Conservation (phyloP, 2,888 invertebrate genomes). For the Metacarcinus magister region DNA sequence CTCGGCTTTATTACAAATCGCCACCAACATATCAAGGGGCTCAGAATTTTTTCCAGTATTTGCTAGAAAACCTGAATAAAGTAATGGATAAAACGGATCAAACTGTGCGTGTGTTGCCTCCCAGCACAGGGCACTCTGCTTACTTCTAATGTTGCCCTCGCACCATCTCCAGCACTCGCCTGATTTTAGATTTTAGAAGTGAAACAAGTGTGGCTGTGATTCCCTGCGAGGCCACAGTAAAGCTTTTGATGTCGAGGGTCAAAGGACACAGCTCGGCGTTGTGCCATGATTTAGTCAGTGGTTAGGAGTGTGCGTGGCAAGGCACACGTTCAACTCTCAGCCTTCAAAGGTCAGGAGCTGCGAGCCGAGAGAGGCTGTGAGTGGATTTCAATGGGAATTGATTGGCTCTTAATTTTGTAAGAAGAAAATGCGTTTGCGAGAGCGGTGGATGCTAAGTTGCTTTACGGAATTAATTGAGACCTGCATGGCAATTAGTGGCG, state of each 20-base stretch:
- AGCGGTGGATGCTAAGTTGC: background rate
- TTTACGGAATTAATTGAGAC: background rate
- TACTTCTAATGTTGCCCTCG: too few relatives aligned
- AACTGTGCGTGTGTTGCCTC: background rate
- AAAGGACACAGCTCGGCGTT: background rate
- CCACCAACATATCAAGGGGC: background rate
- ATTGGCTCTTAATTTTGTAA: background rate
- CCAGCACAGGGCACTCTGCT: too few relatives aligned
- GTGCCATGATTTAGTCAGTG: background rate
- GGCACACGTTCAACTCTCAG: background rate
- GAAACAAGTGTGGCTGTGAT: background rate
- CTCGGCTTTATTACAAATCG: background rate
- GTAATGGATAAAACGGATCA: too few relatives aligned
- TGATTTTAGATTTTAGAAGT: background rate
- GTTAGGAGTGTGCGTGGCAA: background rate
- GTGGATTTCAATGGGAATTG: constrained; percentile 16
- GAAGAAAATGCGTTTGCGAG: background rate
- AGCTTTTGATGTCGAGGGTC: background rate
- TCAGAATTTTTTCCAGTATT: background rate
- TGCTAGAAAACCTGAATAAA: background rate
- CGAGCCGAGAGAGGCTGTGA: background rate
- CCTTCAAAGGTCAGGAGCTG: background rate
- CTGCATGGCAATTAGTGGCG: background rate
- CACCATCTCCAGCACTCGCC: background rate
- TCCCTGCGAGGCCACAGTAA: background rate